Evolutionary conservation across 2,888 invertebrate genomes (phyloP).

Genomic region (Papilio gigon): DNA sequence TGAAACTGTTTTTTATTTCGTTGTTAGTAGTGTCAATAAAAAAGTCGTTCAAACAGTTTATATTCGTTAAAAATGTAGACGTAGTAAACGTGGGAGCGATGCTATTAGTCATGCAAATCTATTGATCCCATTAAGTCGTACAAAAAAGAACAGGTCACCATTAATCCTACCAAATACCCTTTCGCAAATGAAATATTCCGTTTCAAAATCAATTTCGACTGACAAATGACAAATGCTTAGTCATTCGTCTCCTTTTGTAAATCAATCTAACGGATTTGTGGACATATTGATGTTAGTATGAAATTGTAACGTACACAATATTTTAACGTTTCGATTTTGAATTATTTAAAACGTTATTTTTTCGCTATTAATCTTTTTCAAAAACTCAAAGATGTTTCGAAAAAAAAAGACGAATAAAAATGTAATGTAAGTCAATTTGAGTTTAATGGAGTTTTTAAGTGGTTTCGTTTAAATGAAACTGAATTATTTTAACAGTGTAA

Average conservation of each 20-base stretch:
- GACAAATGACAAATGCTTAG: slow-evolving; percentile 42
- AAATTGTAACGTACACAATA: slow-evolving; percentile 16
- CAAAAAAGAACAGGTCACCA: slow-evolving; percentile 49
- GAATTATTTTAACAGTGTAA: no score
- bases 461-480: no score
- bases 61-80: slow-evolving; percentile 26
- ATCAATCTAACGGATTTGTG: slow-evolving; percentile 28
- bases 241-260: slow-evolving; percentile 40
- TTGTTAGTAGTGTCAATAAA: not conserved
- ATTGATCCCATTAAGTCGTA: slow-evolving; percentile 50
- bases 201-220: slow-evolving; percentile 49
- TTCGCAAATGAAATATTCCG: slow-evolving; percentile 48
- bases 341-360: not conserved
- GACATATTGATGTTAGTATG: slow-evolving; percentile 24
- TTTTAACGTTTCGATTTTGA: not conserved
- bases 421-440: no score
- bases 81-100: slow-evolving; percentile 26
- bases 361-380: no score
- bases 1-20: not conserved
- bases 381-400: no score
- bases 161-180: slow-evolving; percentile 55
- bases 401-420: no score
- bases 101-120: slow-evolving; percentile 42
- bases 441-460: no score
- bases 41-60: not conserved